These are phyloP conservation scores for Molothrus ater DNA, from an alignment of 2,797 vertebrate genomes.

Conservation along the genomic window DNA sequence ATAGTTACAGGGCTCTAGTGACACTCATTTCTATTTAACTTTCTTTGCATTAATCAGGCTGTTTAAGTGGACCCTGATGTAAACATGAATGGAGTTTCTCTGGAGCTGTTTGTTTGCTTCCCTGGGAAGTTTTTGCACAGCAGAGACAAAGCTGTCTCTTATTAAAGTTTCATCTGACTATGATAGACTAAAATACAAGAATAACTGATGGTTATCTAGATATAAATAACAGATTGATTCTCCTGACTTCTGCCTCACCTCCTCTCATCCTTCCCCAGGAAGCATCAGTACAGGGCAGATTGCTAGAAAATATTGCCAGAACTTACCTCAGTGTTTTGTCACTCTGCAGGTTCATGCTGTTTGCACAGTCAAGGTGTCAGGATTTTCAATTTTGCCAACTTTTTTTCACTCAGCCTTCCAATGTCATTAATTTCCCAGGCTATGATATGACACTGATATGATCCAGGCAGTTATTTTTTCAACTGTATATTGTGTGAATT, in stretches of 20 bases:
- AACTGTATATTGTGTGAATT: not conserved
- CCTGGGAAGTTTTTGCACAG: not conserved
- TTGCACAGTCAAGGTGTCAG: not conserved
- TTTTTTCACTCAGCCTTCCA: not conserved
- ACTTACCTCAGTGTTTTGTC: not conserved
- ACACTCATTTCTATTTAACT: not conserved
- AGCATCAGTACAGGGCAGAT: not conserved
- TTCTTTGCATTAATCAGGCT: not conserved
- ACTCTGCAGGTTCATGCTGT: not conserved
- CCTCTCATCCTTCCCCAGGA: not conserved
- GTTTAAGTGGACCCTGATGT: not conserved
- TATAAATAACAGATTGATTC: not conserved
- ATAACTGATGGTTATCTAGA: not conserved
- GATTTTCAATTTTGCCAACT: not conserved
- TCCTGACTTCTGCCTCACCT: not conserved
- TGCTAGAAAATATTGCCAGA: not conserved
- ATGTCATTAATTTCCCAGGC: not conserved
- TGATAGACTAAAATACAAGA: not conserved
- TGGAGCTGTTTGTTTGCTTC: not conserved
- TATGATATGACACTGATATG: not conserved
- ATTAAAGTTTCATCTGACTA: not conserved
- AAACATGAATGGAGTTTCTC: not conserved
- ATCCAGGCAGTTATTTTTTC: not conserved
- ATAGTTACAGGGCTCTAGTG: not conserved
- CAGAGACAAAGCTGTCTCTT: not conserved